These are phyloP conservation scores for Maccullochella peelii DNA, from an alignment of 2,113 vertebrate genomes.

Conservation along the genomic window DNA sequence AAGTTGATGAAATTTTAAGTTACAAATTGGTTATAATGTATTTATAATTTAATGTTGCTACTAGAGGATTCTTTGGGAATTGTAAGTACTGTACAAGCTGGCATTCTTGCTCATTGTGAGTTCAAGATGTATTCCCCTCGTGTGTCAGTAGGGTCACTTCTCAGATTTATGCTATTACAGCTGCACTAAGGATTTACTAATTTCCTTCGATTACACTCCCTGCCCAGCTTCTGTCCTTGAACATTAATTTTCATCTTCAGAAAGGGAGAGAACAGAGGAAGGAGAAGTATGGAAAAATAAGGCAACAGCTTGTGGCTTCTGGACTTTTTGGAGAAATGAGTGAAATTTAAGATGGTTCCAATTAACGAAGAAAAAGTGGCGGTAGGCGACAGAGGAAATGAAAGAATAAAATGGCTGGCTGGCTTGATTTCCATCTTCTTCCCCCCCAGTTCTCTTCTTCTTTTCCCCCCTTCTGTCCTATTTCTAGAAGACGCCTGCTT, in stretches of 20 bases:
- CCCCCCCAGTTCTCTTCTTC: constrained; percentile 4
- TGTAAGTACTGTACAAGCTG: background rate
- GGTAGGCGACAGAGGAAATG: constrained; percentile 69
- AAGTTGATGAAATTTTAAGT: background rate
- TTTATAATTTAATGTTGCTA: background rate
- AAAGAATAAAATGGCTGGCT: constrained; percentile 74
- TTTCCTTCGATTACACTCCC: constrained; percentile 37
- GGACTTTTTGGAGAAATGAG: constrained; percentile 50
- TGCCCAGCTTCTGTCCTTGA: constrained; percentile 50
- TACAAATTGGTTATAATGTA: background rate
- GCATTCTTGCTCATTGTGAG: background rate
- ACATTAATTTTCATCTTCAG: constrained; percentile 56
- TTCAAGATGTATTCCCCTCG: background rate
- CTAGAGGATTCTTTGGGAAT: background rate
- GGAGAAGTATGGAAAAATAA: constrained; percentile 41
- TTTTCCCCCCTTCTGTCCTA: constrained; percentile 24
- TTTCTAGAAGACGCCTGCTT: constrained; percentile 32
- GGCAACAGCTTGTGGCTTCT: constrained; percentile 45
- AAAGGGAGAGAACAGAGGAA: constrained; percentile 18
- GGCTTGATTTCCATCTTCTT: constrained; percentile 70
- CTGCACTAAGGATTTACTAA: constrained; percentile 50
- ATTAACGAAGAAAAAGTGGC: constrained; percentile 64
- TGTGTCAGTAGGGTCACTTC: constrained; percentile 17
- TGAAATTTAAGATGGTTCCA: constrained; percentile 71
- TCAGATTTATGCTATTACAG: constrained; percentile 56